Evolutionary conservation across 23 tunicate species (phyloP), one percentile per base, ranked within the genome.

Genomic region (Ascidia mentula): DNA sequence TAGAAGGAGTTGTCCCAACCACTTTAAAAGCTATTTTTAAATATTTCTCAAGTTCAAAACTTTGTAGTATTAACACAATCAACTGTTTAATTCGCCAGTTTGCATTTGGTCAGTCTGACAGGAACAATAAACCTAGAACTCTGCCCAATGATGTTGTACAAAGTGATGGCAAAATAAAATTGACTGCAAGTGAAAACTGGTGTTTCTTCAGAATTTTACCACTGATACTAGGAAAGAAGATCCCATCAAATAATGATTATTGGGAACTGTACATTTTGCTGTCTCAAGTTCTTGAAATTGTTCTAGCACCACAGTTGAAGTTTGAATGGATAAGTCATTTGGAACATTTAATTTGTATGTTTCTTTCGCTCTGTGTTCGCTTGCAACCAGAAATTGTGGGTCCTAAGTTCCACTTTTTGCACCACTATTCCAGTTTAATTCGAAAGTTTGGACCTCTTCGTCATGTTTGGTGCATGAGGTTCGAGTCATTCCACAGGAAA

Each of bases 171-270:
- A 36, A 37, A 80, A 28, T 80, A 36, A 32, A 8, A 9, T 2
- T 80, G 32, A 59, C 75, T n/a, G 84, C 75, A 37, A 80, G 84
- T 69, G 75, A 80, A 37, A 24, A 72, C 26, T 80, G 84, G 84
- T 80, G 84, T 40, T 36, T 80, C 9, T 80, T 80, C 61, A 18
- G 75, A 36, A 5, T 69, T 5, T 46, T 80, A 34, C 75, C 84
- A 6, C 38, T 80, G 2, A 80, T 80, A 3, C 5, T 80, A 12
- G 75, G 59, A 6, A 72, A 61, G 53, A 36, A 40, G 34, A 36
- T 80, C 18, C 35, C 59, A 24, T 59, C 35, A 34, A 18, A 26
- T 13, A 69, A 37, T 18, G 32, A 36, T 6, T 60, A 60, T 18
- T 80, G 84, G 84, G 34, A 69, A 28, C 46, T 80, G 6, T 80